Conservation (phyloP, 2,113 vertebrate species). For the Vimba vimba region DNA sequence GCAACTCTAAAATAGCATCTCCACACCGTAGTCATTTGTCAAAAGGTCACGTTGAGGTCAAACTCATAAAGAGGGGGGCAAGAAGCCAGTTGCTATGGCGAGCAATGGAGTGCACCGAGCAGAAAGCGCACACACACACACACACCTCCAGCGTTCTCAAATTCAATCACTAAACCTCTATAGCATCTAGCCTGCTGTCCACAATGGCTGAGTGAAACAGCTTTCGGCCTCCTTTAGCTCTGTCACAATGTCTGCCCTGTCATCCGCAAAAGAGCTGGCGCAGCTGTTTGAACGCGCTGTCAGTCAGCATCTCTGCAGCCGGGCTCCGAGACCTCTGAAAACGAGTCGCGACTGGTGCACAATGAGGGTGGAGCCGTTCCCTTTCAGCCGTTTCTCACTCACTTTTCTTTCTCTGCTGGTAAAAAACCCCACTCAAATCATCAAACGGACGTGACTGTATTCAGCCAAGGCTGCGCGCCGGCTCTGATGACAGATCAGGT, state of each 20-base stretch:
- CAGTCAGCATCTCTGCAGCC: slow-evolving; percentile 33
- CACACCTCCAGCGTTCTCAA: background rate
- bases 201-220: slow-evolving; percentile 41
- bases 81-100: slow-evolving; percentile 40
- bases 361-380: slow-evolving; percentile 43
- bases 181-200: slow-evolving; percentile 38
- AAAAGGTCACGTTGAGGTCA: slow-evolving; percentile 42
- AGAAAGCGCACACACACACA: background rate
- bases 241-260: slow-evolving; percentile 47
- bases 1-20: background rate
- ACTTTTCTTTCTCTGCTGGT: slow-evolving; percentile 7
- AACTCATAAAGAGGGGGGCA: slow-evolving; percentile 29
- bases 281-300: slow-evolving; percentile 37
- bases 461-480: slow-evolving; percentile 25
- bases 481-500: slow-evolving; percentile 58
- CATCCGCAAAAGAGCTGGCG: slow-evolving; percentile 29
- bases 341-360: slow-evolving; percentile 29
- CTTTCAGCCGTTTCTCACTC: slow-evolving; percentile 18
- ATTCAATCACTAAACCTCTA: slow-evolving; percentile 47
- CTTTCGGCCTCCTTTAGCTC: slow-evolving; percentile 15
- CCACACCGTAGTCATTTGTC: slow-evolving; percentile 1
- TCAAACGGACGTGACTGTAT: slow-evolving; percentile 52
- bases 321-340: slow-evolving; percentile 3
- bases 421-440: slow-evolving; percentile 17
- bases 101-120: slow-evolving; percentile 8